Evolutionary conservation across 2,797 vertebrate species (phyloP), one percentile per base, ranked within the genome.

Genomic region (Danio albolineatus): DNA sequence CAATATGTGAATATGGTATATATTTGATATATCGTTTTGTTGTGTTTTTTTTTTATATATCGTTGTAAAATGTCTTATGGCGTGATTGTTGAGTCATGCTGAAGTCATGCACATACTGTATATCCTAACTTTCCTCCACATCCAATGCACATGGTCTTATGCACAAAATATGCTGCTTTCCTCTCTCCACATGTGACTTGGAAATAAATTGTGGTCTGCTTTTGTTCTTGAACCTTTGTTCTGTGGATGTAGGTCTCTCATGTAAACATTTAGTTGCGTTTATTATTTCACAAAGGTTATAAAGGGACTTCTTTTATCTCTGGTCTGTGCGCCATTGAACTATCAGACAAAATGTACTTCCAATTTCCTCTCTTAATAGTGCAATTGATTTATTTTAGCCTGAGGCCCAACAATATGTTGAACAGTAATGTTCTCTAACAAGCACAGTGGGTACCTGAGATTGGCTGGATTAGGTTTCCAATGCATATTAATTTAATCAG

Each of bases 401-500:
- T 44, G 10, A 66, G 71, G 76, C 78, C 71, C 17, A 83, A 61
- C 39, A 83, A 84, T 78, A 17, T 66, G 59, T 81, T 80, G 12
- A 39, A 28, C 44, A 62, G 43, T 36, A 86, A 78, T 75, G 72
- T 82, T 87, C 14, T 79, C 54, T 69, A 67, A 73, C 77, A 21
- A 56, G 21, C 79, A 75, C 84, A 79, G 86, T 74, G 81, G 83
- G 88, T 85, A 72, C 77, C 71, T 19, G 17, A 75, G 79, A 91
- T 79, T 83, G 69, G 66, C 54, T 62, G 51, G 84, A 84, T 89
- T 83, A 70, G 62, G 73, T 93, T 92, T 90, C 90, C 82, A 39
- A 77, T 84, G 78, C 84, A 87, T 86, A 89, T 91, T 89, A 85
- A 88, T 89, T 91, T 89, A 92, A 91, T 92, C 86, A 90, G 36